Percentiles rank a stretch among this genome's conserved stretches.
phyloP scores from a whole-genome alignment of 2,797 vertebrate genomes.

The Muraenolepis orangiensis region DNA sequence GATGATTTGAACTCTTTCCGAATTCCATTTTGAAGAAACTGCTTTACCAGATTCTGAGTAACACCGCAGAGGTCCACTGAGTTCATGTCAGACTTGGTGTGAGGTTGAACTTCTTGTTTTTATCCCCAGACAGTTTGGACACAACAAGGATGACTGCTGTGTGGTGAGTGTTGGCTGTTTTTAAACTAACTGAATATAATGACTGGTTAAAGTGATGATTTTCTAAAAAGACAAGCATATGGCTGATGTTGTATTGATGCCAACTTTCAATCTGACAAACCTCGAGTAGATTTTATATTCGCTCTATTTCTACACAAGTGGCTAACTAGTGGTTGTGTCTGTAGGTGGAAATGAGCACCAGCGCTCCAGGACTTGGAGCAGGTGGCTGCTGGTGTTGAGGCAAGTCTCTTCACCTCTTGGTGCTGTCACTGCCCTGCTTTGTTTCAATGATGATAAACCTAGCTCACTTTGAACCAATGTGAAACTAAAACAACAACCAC shows the following conservation, averaged over 20 bases:
- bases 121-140: neutral
- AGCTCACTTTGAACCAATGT: conserved; percentile 80
- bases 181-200: neutral
- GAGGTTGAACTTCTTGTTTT: neutral
- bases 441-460: conserved; percentile 74
- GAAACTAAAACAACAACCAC: conserved; percentile 70
- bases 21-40: too few species aligned
- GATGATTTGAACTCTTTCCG: too few species aligned
- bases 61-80: conserved; percentile 19
- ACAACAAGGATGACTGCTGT: neutral
- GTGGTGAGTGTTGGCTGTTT: neutral
- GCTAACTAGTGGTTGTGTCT: neutral
- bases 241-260: conserved; percentile 44
- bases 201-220: conserved; percentile 25
- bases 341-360: neutral
- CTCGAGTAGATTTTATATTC: accelerated
- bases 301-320: neutral
- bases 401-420: neutral
- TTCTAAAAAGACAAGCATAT: conserved; percentile 48
- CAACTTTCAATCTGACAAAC: conserved; percentile 26
- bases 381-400: neutral
- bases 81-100: neutral
- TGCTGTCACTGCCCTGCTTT: neutral
- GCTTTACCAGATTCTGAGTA: conserved; percentile 75
- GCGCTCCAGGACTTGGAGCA: neutral